A percentile compares a stretch with the other conserved stretches of the same genome.
phyloP scores from a whole-genome alignment of 1,140 invertebrate genomes.

The Caerostris darwini region DNA sequence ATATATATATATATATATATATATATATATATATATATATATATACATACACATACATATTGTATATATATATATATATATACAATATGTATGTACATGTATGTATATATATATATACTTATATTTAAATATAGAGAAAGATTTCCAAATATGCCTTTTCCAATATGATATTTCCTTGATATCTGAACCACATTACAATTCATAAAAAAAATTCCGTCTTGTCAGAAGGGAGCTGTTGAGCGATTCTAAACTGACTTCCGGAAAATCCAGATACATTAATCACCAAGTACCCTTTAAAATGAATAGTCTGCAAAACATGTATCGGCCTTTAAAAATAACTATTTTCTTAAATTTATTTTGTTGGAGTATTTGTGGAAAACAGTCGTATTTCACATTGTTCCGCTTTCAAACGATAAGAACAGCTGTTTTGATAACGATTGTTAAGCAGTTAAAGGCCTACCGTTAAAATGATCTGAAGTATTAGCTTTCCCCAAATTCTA shows the following conservation, averaged over 20 bases:
- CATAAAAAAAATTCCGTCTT: not conserved
- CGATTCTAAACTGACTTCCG: not conserved
- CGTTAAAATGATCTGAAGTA: slow-evolving; percentile 6
- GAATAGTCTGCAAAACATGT: not conserved
- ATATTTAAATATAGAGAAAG: too few species aligned
- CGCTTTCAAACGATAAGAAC: slow-evolving; percentile 31
- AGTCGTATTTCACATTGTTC: slow-evolving; percentile 38
- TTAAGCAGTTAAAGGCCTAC: slow-evolving; percentile 39
- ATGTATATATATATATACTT: too few species aligned
- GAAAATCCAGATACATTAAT: not conserved
- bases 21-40: too few species aligned
- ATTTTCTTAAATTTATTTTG: not conserved
- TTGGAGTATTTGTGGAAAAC: not conserved
- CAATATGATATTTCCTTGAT: not conserved
- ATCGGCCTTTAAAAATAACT: not conserved
- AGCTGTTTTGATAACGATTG: slow-evolving; percentile 63
- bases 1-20: too few species aligned
- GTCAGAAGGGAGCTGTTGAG: not conserved
- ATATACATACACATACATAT: too few species aligned
- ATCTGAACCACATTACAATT: not conserved
- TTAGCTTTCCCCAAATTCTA: slow-evolving; percentile 32
- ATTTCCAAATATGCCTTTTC: too few species aligned
- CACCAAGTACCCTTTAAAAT: too few species aligned
- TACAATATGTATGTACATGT: too few species aligned
- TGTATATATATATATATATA: too few species aligned